A percentile compares a stretch with the other conserved stretches of the same genome.
phyloP scores from a whole-genome alignment of 2,888 invertebrate genomes.

The Melieria omissa region DNA sequence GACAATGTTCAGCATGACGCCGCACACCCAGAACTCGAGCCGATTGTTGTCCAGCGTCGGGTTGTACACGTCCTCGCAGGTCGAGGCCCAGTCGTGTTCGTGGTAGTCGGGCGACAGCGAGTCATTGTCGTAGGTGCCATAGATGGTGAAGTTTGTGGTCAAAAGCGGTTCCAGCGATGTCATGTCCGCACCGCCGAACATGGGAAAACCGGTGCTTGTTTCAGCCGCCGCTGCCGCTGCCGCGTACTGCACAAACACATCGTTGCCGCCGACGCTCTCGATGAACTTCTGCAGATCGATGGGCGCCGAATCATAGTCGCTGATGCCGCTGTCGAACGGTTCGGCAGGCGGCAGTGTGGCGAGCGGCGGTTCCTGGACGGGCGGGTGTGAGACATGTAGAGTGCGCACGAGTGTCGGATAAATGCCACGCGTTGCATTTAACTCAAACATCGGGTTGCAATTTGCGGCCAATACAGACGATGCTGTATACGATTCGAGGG shows the following conservation, averaged over 20 bases:
- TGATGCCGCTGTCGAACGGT: conserved; percentile 26
- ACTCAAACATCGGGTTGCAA: conserved; percentile 39
- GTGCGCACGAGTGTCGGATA: conserved; percentile 33
- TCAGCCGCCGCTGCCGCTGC: conserved; percentile 13
- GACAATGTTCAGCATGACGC: conserved; percentile 82
- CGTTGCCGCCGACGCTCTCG: conserved; percentile 50
- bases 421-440: conserved; percentile 32
- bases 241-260: conserved; percentile 30
- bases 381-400: conserved; percentile 37
- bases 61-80: conserved; percentile 56
- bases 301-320: conserved; percentile 42
- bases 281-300: conserved; percentile 55
- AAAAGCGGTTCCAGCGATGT: conserved; percentile 6
- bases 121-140: conserved; percentile 4
- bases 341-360: neutral
- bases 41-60: conserved; percentile 66
- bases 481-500: too few species aligned
- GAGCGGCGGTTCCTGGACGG: conserved; percentile 30
- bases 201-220: neutral
- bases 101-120: neutral
- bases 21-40: conserved; percentile 84
- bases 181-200: neutral
- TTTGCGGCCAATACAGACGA: too few species aligned
- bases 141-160: conserved; percentile 21
- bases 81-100: conserved; percentile 38